Evolutionary conservation across 37 sponge, comb jelly and placozoan genomes (phyloP).

Genomic region (Halichondria panicea): DNA sequence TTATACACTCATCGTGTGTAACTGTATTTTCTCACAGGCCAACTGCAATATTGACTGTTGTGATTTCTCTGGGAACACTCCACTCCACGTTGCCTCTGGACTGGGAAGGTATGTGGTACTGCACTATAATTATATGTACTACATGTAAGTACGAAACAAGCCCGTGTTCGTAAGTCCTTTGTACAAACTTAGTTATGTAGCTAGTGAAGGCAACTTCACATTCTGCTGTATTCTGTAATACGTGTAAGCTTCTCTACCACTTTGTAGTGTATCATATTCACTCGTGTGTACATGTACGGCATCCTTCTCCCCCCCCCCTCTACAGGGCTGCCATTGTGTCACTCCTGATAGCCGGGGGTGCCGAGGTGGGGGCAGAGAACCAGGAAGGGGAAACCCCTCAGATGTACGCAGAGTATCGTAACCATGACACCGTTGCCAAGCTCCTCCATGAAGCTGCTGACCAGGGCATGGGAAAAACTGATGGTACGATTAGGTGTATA

Average conservation of each 20-base stretch:
- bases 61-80: conserved; percentile 72
- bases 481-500: conserved; percentile 6
- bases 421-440: conserved; percentile 47
- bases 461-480: conserved; percentile 5
- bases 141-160: neutral
- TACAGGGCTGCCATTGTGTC: conserved; percentile 16
- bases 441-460: conserved; percentile 36
- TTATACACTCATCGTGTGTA: neutral
- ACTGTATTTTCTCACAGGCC: conserved; percentile 25
- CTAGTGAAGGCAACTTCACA: no score
- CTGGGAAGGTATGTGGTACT: no score
- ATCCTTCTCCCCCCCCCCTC: no score
- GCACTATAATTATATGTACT: neutral
- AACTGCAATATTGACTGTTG: conserved; percentile 42
- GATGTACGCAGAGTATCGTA: conserved; percentile 46
- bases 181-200: no score
- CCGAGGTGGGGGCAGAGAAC: conserved; percentile 37
- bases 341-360: conserved; percentile 48
- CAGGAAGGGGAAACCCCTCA: conserved; percentile 71
- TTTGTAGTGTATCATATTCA: no score
- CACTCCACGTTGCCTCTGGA: conserved; percentile 65
- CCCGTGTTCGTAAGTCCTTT: no score
- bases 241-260: no score
- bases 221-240: no score
- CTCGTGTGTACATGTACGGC: no score